phyloP scores from a whole-genome alignment of 2,888 invertebrate genomes.

The Syritta pipiens region DNA sequence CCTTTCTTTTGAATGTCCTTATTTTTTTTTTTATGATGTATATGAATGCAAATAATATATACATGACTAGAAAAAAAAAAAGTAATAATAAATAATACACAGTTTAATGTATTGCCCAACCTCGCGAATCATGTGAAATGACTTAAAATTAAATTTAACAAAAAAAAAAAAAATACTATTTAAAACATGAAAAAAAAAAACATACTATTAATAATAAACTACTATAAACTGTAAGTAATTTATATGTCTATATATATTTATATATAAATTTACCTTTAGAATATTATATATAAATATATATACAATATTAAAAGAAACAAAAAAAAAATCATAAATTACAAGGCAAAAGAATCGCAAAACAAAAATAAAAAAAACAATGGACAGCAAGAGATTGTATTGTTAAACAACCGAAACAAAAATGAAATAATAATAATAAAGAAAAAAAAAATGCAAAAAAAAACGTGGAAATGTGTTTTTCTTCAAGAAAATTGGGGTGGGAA shows the following conservation, averaged over 20 bases:
- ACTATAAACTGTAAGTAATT: conserved; percentile 55
- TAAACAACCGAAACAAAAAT: conserved; percentile 38
- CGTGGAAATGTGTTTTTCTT: no score
- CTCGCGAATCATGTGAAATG: conserved; percentile 72
- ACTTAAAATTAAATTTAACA: conserved; percentile 64
- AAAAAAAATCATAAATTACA: conserved; percentile 19
- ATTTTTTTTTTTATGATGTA: conserved; percentile 4
- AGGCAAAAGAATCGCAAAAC: conserved; percentile 22
- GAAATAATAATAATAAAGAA: conserved; percentile 43
- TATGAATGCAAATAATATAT: conserved; percentile 35
- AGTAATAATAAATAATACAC: conserved; percentile 35
- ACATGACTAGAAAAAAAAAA: not conserved
- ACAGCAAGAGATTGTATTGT: conserved; percentile 54
- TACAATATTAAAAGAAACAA: conserved; percentile 40
- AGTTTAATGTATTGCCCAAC: conserved; percentile 70
- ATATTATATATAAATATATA: conserved; percentile 67
- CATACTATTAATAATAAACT: conserved; percentile 37
- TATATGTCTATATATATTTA: conserved; percentile 67
- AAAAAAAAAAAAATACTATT: conserved; percentile 49
- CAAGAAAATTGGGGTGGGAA: no score
- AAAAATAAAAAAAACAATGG: no score
- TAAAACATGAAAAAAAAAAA: conserved; percentile 27
- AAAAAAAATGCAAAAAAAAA: conserved; percentile 15
- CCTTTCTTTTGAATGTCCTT: not conserved
- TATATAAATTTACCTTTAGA: conserved; percentile 63